phyloP scores from a whole-genome alignment of 2,113 vertebrate species.

The Marmota monax region DNA sequence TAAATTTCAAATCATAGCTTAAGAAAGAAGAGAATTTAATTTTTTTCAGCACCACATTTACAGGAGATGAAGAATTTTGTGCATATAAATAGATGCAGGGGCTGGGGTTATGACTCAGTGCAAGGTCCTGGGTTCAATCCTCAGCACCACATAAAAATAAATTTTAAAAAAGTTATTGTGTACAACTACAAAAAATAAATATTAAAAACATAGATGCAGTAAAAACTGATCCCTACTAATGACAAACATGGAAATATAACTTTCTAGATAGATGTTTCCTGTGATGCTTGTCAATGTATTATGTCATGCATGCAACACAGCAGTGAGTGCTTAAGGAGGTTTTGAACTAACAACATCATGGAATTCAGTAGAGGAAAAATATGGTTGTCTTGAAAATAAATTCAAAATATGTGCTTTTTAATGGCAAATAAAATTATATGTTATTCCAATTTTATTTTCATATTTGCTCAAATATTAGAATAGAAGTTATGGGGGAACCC shows the following conservation, averaged over 20 bases:
- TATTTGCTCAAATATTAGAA: not conserved
- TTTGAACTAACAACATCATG: not conserved
- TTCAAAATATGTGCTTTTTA: not conserved
- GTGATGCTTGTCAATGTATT: not conserved
- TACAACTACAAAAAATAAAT: too few species aligned
- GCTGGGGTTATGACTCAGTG: too few species aligned
- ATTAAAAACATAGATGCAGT: not conserved
- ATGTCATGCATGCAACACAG: not conserved
- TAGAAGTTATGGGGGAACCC: not conserved
- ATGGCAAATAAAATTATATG: not conserved
- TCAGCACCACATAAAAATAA: too few species aligned
- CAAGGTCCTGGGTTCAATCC: too few species aligned
- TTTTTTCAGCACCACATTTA: not conserved
- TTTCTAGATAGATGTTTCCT: not conserved
- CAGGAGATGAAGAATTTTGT: not conserved
- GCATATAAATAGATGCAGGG: not conserved
- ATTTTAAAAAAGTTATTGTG: too few species aligned
- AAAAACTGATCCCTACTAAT: not conserved
- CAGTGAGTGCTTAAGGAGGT: not conserved
- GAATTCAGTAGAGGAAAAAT: not conserved
- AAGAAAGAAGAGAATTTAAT: not conserved
- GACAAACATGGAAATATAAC: not conserved
- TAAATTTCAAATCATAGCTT: not conserved
- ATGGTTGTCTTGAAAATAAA: not conserved
- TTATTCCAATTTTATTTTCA: conserved; percentile 45